These are phyloP conservation scores for Lycorma delicatula DNA, from an alignment of 1,140 invertebrate species.

Conservation along the genomic window DNA sequence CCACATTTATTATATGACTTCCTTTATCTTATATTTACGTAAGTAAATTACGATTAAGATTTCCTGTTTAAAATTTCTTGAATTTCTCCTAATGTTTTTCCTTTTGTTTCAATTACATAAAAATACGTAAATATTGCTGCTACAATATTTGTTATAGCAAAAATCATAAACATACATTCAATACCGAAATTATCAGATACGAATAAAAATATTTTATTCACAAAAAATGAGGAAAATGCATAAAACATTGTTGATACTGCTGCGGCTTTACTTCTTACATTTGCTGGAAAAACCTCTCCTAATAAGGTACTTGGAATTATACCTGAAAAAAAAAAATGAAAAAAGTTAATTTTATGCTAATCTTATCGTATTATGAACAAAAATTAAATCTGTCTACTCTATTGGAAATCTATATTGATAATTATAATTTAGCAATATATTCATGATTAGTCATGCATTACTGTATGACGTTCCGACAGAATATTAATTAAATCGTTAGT, in stretches of 20 bases:
- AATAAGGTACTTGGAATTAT: conserved; percentile 21
- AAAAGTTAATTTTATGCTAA: too few relatives aligned
- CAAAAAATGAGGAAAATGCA: conserved; percentile 44
- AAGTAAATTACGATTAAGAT: too few relatives aligned
- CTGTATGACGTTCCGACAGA: too few relatives aligned
- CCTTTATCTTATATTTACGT: too few relatives aligned
- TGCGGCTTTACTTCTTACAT: conserved; percentile 20
- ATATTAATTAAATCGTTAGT: too few relatives aligned
- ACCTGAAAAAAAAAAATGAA: not conserved
- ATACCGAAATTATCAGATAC: conserved; percentile 51
- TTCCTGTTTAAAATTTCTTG: conserved; percentile 40
- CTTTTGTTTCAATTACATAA: conserved; percentile 73
- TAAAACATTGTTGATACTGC: conserved; percentile 20
- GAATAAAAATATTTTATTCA: conserved; percentile 63
- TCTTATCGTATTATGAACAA: too few relatives aligned
- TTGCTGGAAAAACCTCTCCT: conserved; percentile 22
- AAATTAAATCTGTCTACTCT: too few relatives aligned
- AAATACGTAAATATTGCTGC: conserved; percentile 52
- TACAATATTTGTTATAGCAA: conserved; percentile 53
- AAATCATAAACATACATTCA: conserved; percentile 69
- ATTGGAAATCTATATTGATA: too few relatives aligned
- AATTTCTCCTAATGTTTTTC: conserved; percentile 66
- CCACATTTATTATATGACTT: too few relatives aligned
- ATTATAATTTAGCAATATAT: too few relatives aligned
- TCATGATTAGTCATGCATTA: too few relatives aligned